These are phyloP conservation scores for Ennomos erosarius DNA, from an alignment of 2,888 invertebrate species.

Conservation along the genomic window DNA sequence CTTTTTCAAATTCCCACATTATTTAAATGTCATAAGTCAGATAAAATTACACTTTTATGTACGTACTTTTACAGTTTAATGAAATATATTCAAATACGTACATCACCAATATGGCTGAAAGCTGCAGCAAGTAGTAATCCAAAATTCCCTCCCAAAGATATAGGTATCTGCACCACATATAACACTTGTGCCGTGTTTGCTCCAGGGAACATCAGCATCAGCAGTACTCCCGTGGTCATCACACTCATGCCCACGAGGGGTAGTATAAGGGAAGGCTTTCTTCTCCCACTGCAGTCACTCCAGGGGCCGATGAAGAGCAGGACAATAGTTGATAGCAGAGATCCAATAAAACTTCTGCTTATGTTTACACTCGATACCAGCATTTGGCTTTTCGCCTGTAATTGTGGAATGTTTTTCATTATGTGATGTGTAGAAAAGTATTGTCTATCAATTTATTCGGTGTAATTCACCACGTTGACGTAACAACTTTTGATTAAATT, in stretches of 20 bases:
- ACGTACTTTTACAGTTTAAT: too few species aligned
- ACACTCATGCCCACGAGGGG: slow-evolving; percentile 83
- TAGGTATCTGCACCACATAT: slow-evolving; percentile 84
- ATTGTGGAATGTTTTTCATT: slow-evolving; percentile 29
- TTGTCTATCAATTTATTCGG: too few species aligned
- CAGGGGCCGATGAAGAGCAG: slow-evolving; percentile 86
- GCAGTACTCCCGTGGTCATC: slow-evolving; percentile 74
- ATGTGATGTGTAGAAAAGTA: too few species aligned
- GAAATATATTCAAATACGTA: slow-evolving; percentile 72
- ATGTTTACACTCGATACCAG: slow-evolving; percentile 88
- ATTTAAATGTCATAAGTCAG: too few species aligned
- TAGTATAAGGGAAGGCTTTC: slow-evolving; percentile 84
- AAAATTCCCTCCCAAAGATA: slow-evolving; percentile 89
- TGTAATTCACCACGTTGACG: too few species aligned
- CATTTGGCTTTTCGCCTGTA: slow-evolving; percentile 81
- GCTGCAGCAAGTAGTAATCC: slow-evolving; percentile 90
- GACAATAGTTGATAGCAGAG: slow-evolving; percentile 85
- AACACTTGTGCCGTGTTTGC: slow-evolving; percentile 72
- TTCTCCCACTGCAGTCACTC: slow-evolving; percentile 86
- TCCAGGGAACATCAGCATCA: slow-evolving; percentile 74
- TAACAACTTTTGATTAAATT: too few species aligned
- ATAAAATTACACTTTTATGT: too few species aligned
- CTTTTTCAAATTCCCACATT: too few species aligned
- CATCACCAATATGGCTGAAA: slow-evolving; percentile 92
- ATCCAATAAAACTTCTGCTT: slow-evolving; percentile 81